These are phyloP conservation scores for Rotaria magnacalcarata DNA, from an alignment of 2,888 invertebrate species.

Conservation along the genomic window DNA sequence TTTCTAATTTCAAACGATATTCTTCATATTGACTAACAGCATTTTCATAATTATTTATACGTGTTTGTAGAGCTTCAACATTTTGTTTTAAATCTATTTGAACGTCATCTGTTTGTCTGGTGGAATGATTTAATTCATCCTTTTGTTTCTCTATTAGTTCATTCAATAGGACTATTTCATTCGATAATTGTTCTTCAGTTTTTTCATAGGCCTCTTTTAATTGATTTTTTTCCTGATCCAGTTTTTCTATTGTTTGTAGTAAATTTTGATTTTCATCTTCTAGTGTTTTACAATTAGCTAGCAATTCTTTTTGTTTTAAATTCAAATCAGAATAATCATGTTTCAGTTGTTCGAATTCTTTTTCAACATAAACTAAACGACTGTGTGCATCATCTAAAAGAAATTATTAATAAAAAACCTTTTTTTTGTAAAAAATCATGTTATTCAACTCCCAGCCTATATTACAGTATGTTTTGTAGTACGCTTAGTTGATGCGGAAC, in stretches of 20 bases:
- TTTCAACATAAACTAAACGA: not conserved
- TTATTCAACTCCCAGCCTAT: too few relatives aligned
- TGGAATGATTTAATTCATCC: not conserved
- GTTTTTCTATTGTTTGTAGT: not conserved
- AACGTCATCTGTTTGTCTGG: not conserved
- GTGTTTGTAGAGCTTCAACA: not conserved
- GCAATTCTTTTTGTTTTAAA: slow-evolving; percentile 21
- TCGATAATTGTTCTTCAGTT: not conserved
- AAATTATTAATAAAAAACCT: too few relatives aligned
- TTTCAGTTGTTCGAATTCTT: slow-evolving; percentile 30
- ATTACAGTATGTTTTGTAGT: too few relatives aligned
- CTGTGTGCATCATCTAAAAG: not conserved
- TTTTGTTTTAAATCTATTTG: not conserved
- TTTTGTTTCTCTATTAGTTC: not conserved
- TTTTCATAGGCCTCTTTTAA: not conserved
- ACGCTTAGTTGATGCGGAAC: too few relatives aligned
- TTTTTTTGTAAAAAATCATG: too few relatives aligned
- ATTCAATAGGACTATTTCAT: not conserved
- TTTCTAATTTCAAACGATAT: slow-evolving; percentile 31
- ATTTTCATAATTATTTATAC: slow-evolving; percentile 28
- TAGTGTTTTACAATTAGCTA: not conserved
- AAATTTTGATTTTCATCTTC: slow-evolving; percentile 30
- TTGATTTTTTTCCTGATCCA: not conserved
- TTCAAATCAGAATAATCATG: slow-evolving; percentile 21
- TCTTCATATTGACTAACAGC: slow-evolving; percentile 35